A percentile compares a stretch with the other conserved stretches of the same genome.
These are phyloP conservation scores for Crotalus helleri DNA, from an alignment of 2,113 vertebrate species.

Conservation along the genomic window DNA sequence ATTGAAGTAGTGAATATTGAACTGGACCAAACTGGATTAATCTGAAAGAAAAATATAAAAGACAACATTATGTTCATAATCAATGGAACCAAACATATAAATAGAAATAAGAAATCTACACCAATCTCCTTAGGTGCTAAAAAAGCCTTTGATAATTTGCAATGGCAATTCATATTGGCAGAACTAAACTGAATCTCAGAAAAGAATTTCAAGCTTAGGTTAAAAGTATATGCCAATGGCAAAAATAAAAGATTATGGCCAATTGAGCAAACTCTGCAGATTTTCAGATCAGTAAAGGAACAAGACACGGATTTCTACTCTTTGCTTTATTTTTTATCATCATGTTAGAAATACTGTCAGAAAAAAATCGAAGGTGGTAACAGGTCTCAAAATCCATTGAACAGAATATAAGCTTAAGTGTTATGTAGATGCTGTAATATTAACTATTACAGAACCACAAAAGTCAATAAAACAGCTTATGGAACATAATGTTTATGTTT, in stretches of 20 bases:
- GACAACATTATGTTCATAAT: neutral
- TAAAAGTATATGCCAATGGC: neutral
- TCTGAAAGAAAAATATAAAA: neutral
- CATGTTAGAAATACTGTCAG: neutral
- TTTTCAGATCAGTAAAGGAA: neutral
- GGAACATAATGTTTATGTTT: too few species aligned
- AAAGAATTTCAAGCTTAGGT: neutral
- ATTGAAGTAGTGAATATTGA: neutral
- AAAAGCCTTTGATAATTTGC: neutral
- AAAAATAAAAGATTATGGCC: neutral
- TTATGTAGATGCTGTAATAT: too few species aligned
- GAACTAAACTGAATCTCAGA: neutral
- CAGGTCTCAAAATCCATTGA: too few species aligned
- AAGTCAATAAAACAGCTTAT: too few species aligned
- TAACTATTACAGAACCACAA: too few species aligned
- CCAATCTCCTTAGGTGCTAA: neutral
- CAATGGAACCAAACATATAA: neutral
- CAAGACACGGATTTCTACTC: neutral
- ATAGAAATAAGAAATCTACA: neutral
- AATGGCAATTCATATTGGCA: neutral
- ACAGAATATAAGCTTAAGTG: too few species aligned
- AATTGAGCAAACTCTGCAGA: neutral
- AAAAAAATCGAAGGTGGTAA: neutral
- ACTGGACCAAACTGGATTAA: neutral
- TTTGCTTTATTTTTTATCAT: neutral